Percentiles rank a stretch among this genome's conserved stretches.
These are phyloP conservation scores for Smutsia temminckii DNA, from an alignment of 2,797 vertebrate species.

Conservation along the genomic window DNA sequence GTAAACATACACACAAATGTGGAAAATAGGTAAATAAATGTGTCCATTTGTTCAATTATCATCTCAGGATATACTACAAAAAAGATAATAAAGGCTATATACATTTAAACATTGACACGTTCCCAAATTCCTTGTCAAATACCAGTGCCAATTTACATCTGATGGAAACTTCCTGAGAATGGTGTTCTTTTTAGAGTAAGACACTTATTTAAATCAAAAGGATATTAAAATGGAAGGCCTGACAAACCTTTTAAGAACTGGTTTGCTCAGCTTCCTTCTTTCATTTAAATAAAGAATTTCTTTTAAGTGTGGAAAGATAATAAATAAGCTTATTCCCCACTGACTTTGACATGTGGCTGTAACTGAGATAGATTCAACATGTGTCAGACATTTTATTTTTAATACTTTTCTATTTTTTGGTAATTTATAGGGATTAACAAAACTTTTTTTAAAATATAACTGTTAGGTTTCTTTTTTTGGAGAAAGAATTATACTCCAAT, in stretches of 20 bases:
- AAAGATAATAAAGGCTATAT: not conserved
- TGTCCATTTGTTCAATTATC: not conserved
- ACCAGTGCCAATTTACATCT: not conserved
- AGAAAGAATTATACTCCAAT: constrained; percentile 72
- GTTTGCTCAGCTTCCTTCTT: not conserved
- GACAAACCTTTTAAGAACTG: not conserved
- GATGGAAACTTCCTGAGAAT: not conserved
- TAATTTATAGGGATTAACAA: constrained; percentile 40
- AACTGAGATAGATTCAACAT: not conserved
- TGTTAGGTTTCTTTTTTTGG: constrained; percentile 79
- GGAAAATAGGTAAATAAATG: not conserved
- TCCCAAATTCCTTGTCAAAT: constrained; percentile 19
- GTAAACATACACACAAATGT: not conserved
- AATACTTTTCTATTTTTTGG: constrained; percentile 19
- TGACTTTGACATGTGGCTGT: not conserved
- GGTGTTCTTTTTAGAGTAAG: not conserved
- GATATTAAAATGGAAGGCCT: not conserved
- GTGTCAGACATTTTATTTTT: constrained; percentile 38
- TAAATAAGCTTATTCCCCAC: not conserved
- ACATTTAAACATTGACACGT: not conserved
- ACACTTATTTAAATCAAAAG: constrained; percentile 1
- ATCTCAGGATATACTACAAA: not conserved
- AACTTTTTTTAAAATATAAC: constrained; percentile 71
- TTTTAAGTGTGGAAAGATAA: not conserved
- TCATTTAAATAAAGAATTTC: constrained; percentile 10